Evolutionary conservation across 23 tunicate species (phyloP), one percentile per base, ranked within the genome.

Genomic region (Halocynthia aurantium): DNA sequence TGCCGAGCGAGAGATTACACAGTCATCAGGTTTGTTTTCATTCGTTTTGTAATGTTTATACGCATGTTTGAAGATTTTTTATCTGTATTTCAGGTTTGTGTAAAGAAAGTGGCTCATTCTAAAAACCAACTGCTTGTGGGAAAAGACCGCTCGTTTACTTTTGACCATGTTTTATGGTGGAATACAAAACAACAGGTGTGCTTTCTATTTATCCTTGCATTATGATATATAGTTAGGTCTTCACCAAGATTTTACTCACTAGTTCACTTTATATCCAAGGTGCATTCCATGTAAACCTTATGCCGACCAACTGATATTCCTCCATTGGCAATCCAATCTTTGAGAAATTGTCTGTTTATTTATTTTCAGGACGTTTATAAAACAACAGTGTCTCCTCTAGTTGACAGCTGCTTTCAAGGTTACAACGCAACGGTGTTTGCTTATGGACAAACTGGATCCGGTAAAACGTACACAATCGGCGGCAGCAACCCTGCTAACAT

Each of bases 401-500:
- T 74, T 13, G 78, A 22, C 54, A 53, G 58, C n/a, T 74, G 56
- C 57, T 74, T 74, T 31, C 78, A 74, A 53, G 78, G 78, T 10
- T 74, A 74, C 64, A 74, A 74, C 53, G 78, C 78, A 0, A 74
- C 78, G 4, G 78, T 74, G 17, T 74, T 74, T 53, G 78, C 78
- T n/a, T 74, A 74, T 55, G 78, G 78, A 10, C 78, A 74, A 53
- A 74, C 78, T 0, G 78, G 78, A 8, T 74, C 78, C 4, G 78
- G 78, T 8, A 74, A 74, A 53, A 74, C 78, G 18, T 74, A 74
- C 56, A 74, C 78, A n/a, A 74, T 74, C 78, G 78, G 78, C 31
- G 78, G 78, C 19, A 74, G 78, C 78, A 74, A 74, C 21, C 78
- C 78, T 52, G 78, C 78, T 50, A 74, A 74, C 22, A 74, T 74